Conservation (phyloP, 2,113 vertebrate genomes). For the Erythrocebus patas region DNA sequence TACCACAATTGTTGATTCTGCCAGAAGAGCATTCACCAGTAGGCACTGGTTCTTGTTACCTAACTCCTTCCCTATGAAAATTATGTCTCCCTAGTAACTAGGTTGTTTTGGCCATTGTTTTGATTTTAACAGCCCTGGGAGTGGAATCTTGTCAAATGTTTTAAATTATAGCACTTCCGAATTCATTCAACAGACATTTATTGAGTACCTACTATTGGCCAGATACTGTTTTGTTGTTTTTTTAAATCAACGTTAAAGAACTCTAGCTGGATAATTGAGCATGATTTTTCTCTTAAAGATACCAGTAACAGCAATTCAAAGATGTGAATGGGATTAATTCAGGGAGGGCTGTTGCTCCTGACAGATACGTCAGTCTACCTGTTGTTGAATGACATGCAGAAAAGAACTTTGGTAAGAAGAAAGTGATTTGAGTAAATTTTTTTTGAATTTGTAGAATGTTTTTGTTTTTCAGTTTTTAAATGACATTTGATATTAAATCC, state of each 20-base stretch:
- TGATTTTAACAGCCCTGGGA: not conserved
- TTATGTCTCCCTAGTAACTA: conserved; percentile 49
- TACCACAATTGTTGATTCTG: not conserved
- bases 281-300: conserved; percentile 28
- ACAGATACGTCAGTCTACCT: not conserved
- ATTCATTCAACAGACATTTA: conserved; percentile 52
- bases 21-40: not conserved
- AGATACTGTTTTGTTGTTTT: not conserved
- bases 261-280: conserved; percentile 16
- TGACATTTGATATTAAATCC: not conserved
- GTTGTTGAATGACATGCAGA: not conserved
- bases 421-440: not conserved
- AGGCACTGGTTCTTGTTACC: conserved; percentile 2
- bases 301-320: conserved; percentile 1
- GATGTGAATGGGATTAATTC: not conserved
- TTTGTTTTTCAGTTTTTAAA: not conserved
- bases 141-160: conserved; percentile 46
- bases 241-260: conserved; percentile 9
- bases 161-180: conserved; percentile 50
- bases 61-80: not conserved
- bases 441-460: not conserved
- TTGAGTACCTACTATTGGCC: not conserved
- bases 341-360: not conserved
- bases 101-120: conserved; percentile 57
- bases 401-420: conserved; percentile 2